phyloP scores from a whole-genome alignment of 1,140 invertebrate species.

The Cydia splendana region DNA sequence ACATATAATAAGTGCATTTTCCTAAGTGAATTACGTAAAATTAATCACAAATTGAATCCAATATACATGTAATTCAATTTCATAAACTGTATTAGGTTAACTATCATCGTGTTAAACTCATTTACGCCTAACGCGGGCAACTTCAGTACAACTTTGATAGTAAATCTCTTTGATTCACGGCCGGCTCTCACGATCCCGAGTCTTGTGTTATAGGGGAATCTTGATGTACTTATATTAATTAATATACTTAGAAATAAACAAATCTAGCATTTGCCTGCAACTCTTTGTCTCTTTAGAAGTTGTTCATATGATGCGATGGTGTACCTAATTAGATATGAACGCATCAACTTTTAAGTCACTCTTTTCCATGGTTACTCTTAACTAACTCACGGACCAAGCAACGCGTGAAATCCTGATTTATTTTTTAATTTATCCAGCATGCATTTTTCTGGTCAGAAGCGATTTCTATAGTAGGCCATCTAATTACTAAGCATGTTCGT shows the following conservation, averaged over 20 bases:
- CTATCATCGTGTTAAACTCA: constrained; percentile 9
- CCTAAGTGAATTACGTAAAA: not conserved
- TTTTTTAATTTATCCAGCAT: too few relatives aligned
- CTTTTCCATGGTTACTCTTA: too few relatives aligned
- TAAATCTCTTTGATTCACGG: constrained; percentile 29
- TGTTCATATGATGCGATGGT: not conserved
- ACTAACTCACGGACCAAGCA: too few relatives aligned
- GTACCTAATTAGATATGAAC: too few relatives aligned
- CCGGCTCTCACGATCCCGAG: not conserved
- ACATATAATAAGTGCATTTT: not conserved
- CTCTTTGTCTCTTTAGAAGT: not conserved
- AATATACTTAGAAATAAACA: not conserved
- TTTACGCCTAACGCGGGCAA: not conserved
- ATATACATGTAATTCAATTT: constrained; percentile 21
- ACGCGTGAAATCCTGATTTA: too few relatives aligned
- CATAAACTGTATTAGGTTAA: constrained; percentile 1
- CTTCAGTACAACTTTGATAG: constrained; percentile 22
- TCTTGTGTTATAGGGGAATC: not conserved
- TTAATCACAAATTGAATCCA: constrained; percentile 25
- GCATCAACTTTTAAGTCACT: too few relatives aligned
- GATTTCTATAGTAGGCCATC: too few relatives aligned
- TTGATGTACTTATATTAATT: not conserved
- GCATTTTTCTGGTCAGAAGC: too few relatives aligned
- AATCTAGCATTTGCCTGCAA: not conserved
- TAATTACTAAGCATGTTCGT: too few relatives aligned